Base-by-base conservation (phyloP, 2,797 vertebrate genomes). In the Agapornis canus region DNA sequence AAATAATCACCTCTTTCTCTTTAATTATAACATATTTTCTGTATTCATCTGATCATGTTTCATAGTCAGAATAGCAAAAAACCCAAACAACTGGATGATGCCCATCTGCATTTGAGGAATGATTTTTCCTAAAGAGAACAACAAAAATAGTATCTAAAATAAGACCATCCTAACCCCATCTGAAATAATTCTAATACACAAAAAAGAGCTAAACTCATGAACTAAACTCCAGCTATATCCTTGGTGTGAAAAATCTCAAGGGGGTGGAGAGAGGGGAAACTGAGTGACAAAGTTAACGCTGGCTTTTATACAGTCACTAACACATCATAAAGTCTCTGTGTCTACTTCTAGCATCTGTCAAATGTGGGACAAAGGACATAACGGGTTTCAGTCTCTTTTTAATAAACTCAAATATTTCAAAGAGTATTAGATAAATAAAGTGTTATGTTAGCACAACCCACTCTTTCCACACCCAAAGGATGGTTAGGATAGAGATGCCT, bases 211-310 rank as follows among this genome's bases (percentile, higher is more conserved):
- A 73, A 61, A 82, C 14, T 61, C 12, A 49, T 6, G 4, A 75
- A 42, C 57, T 56, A 32, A 56, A 23, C 79, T 26, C 5, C 7
- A 82, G 8, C 19, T 59, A 45, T 12, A 60, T 27, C 18, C 13
- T 47, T 64, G 35, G 3, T 27, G 14, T 42, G 42, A 73, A 70
- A 78, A 78, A 49, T 40, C 25, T 72, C 9, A 6, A 5, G 45
- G 45, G 45, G 45, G 22, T 47, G 4, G 35, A 0, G 1, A 4
- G 2, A 4, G 6, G 18, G 27, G 5, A 14, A 8, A 16, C 45
- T n/a, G 13, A 79, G 19, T 39, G 57, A 65, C 39, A 43, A 27
- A 78, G 16, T 52, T 48, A 90, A 64, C n/a, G 29, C 29, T 78
- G 45, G 13, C 32, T 42, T 18, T 75, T 86, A 80, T 86, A 27